Evolutionary conservation across 92 coral and sea anemone genomes (phyloP), one percentile per base, ranked within the genome.

Genomic region (Umimayanthus chanpuru): DNA sequence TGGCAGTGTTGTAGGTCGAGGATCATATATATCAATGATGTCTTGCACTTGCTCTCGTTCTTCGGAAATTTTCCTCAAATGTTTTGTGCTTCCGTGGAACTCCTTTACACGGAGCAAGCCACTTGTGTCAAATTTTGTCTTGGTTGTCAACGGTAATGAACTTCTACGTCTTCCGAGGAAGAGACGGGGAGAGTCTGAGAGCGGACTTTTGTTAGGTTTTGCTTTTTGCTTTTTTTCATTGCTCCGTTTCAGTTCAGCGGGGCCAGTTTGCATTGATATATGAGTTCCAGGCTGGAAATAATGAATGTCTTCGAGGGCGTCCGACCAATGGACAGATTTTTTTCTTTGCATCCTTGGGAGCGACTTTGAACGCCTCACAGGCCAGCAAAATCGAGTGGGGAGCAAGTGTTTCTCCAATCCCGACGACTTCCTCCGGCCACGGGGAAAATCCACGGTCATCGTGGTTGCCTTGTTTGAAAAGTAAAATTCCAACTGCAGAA

Each of bases 301-400:
- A 16, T 32, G 67, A 26, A 80, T 32, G 18, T 80, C 84, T 80
- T 80, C 84, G 32, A 80, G 47, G 8, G 12, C 67, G 32, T 80
- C 84, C 11, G 84, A 80, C 84, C 84, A 80, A 32, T 80, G 84
- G 5, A 80, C 84, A 2, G 84, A 80, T 80, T 80, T 80, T 29
- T 80, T 80, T 21, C 71, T 56, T 29, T 80, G 72, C 29, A 80
- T 80, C 18, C 84, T 32, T 56, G 72, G 71, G 47, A 80, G 84
- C 11, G 84, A 80, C 28, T 80, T 80, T 7, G 84, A 80, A 3
- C 84, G 68, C 49, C 84, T 80, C 23, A 80, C 67, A 1, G 84
- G 84, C 21, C 58, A 56, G 16, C 84, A 80, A 56, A 80, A 80
- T 2, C 47, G 32, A 16, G 84, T 16, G 10, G 84, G 56, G 26